Base-by-base conservation (phyloP, 2,888 invertebrate species). In the Nebria brevicollis region DNA sequence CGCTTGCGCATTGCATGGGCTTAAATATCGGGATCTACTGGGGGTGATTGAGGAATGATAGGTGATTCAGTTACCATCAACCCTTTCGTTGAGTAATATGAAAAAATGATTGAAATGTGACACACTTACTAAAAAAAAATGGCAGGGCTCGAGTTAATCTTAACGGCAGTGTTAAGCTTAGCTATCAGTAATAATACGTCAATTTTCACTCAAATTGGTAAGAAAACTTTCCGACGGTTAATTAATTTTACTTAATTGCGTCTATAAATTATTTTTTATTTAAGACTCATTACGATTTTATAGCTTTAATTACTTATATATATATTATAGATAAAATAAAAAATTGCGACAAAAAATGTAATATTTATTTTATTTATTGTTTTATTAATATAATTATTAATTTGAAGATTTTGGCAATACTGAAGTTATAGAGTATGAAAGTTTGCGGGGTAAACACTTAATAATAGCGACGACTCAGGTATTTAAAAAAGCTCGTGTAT, bases 361-460 rank as follows among this genome's bases (percentile, higher is more conserved):
- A 34, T 34, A 4, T 34, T 34, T 34, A 1, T 1, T 4, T 34
- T 34, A 34, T 4, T 34, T 34, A 20, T 20, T 20, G 20, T 20
- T 20, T 20, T n/a, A 68, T 6, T 25, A 15, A 68, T 6, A 13
- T 15, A 25, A 26, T 68, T 8, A 54, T 54, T 54, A 54, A 6
- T 11, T 54, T 54, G 13, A 54, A 54, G 54, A 34, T 5, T 34
- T 5, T 34, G 5, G 34, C 5, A 6, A 34, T 2, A 70, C 34
- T 70, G 70, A 70, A 70, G 70, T 26, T 15, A 70, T 70, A 20
- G 70, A 25, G 34, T n/a, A 5, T 70, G 65, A 77, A 77, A 43
- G 41, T 42, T 77, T 86, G 43, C 83, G 82, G 43, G 83, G 83
- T 15, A 82, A 85, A 77, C 84, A 85, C 82, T 84, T 86, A 8